Conservation (phyloP, 2,888 invertebrate genomes). For the Aphidius colemani region DNA sequence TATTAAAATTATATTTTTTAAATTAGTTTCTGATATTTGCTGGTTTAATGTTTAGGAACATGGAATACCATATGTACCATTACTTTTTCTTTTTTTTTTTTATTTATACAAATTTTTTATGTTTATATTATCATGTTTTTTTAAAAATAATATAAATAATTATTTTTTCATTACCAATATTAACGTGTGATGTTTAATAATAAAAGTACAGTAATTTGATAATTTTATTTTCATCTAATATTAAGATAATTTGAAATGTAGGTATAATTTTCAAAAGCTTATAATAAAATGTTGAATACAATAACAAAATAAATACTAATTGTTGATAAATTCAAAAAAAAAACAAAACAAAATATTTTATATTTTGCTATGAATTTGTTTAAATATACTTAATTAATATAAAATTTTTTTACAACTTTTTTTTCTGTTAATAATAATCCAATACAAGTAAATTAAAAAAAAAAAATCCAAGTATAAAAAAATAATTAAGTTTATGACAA, state of each 20-base stretch:
- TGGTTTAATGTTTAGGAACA: constrained; percentile 23
- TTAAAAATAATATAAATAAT: constrained; percentile 28
- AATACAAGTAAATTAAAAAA: too few species aligned
- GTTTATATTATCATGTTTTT: too few species aligned
- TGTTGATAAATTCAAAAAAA: constrained; percentile 3
- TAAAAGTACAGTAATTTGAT: constrained; percentile 5
- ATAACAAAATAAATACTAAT: constrained; percentile 24
- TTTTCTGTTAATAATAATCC: too few species aligned
- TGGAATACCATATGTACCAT: constrained; percentile 28
- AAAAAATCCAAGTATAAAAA: too few species aligned
- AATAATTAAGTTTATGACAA: too few species aligned
- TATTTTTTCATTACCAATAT: constrained; percentile 32
- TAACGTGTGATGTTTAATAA: constrained; percentile 43
- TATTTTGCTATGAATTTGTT: too few species aligned
- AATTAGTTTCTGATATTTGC: constrained; percentile 22
- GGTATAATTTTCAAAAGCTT: constrained; percentile 25
- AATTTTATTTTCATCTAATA: constrained; percentile 25
- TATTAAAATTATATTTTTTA: constrained; percentile 17
- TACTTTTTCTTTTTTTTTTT: constrained; percentile 28
- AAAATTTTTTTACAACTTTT: too few species aligned
- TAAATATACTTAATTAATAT: too few species aligned
- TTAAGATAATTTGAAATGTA: constrained; percentile 21
- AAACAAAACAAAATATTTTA: too few species aligned
- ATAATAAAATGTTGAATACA: constrained; percentile 28
- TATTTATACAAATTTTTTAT: constrained; percentile 28